A percentile compares a stretch with the other conserved stretches of the same genome.
Conservation (phyloP, 2,888 invertebrate species). For the Heteropelma amictum region DNA sequence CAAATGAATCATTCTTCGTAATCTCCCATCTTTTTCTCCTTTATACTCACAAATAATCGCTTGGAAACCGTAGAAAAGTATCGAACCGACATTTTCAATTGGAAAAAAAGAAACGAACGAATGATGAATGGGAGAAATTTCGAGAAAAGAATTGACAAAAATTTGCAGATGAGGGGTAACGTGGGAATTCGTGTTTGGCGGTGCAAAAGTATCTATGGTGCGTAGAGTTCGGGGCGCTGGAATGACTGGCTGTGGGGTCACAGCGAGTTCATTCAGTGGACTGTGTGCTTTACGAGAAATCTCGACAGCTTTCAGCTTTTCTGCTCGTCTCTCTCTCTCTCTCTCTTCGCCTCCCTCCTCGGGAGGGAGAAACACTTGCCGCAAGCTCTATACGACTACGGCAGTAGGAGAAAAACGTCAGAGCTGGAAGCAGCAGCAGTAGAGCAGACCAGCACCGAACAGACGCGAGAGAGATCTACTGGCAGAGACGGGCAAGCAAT, state of each 20-base stretch:
- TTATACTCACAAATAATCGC: too few relatives aligned
- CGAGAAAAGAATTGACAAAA: not conserved
- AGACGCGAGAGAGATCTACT: conserved; percentile 29
- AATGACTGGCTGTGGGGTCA: conserved; percentile 62
- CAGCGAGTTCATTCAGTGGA: conserved; percentile 72
- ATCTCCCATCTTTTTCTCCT: too few relatives aligned
- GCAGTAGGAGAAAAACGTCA: conserved; percentile 32
- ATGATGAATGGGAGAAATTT: not conserved
- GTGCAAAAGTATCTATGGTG: conserved; percentile 14
- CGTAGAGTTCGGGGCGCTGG: conserved; percentile 35
- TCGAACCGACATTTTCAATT: too few relatives aligned
- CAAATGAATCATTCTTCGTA: too few relatives aligned
- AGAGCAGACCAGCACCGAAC: conserved; percentile 25
- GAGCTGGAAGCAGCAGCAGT: conserved; percentile 38
- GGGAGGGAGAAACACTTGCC: conserved; percentile 12
- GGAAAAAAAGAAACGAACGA: not conserved
- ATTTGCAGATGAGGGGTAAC: not conserved
- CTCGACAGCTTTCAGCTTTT: conserved; percentile 21
- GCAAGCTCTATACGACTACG: conserved; percentile 19
- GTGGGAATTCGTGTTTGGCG: conserved; percentile 48
- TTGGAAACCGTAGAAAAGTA: too few relatives aligned
- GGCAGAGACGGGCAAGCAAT: conserved; percentile 41
- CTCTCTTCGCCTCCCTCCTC: not conserved
- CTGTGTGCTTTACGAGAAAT: conserved; percentile 60
- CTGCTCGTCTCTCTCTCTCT: not conserved